Evolutionary conservation across 2,113 vertebrate species (phyloP), one percentile per base, ranked within the genome.

Genomic region (Lophius piscatorius): DNA sequence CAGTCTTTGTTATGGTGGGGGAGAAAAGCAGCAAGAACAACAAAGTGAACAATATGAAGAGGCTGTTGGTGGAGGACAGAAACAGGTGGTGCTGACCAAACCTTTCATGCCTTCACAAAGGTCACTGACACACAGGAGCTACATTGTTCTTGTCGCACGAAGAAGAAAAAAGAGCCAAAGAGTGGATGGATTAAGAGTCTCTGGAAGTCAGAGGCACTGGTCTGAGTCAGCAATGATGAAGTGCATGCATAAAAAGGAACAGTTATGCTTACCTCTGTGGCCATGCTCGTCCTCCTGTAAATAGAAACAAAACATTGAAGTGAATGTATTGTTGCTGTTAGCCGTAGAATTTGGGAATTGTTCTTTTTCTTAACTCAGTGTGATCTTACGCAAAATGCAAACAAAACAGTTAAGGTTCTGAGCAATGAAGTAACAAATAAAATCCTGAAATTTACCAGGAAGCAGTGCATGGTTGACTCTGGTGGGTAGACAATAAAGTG

Each of bases 401-500:
- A 59, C 33, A 66, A 49, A 11, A 48, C 17, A 63, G 4, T 29
- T 14, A 31, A 31, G 42, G 48, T 10, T 12, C 26, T n/a, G 33
- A 68, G 29, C 0, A 6, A 3, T 12, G 48, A 39, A 9, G 17
- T 13, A 51, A n/a, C 20, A 39, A 46, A 59, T 9, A 26, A 5
- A 23, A 63, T 40, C 1, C 7, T 24, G 34, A 61, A 16, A 58
- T 33, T 52, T 81, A 98, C 97, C 93, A 91, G 95, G 69, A 93
- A 92, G 83, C 88, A 90, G 2, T 96, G 94, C 78, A 94, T 81
- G 23, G 94, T 93, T 6, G 97, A 99, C 80, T 99, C 96, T 0
- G 96, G 97, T 3, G 97, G 97, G 71, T 99, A 99, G 57, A 99
- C 97, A 54, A 99, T 98, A 89, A 99, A 99, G 89, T 99, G 97